Base-by-base conservation (phyloP, 1,140 invertebrate genomes). In the Euura lappo region DNA sequence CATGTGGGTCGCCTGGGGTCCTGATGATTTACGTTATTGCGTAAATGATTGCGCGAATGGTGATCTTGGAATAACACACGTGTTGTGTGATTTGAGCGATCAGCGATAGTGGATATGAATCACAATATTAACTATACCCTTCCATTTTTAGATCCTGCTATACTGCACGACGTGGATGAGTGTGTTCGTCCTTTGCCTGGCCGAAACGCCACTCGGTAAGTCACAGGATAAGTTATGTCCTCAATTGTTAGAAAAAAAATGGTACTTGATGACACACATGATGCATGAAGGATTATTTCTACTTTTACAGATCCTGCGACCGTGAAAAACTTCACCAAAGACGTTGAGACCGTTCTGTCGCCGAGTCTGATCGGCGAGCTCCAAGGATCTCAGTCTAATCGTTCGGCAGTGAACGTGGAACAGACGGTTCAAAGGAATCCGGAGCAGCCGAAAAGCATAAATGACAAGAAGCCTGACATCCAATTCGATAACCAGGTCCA, bases 271-370 rank as follows among this genome's bases (percentile, higher is more conserved):
- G 28, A 28, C 28, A 28, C 28, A 28, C 28, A 28, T 1, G 28
- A 28, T 28, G 1, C 28, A 28, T 28, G 28, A 28, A 28, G 28
- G 28, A 28, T 28, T 28, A 28, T 28, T 28, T 28, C 28, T 28
- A 28, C 28, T 28, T 28, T 28, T 28, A 28, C 47, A 83, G 82
- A 68, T 66, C 65, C 80, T 3, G 79, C 82, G 45, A 74, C 77
- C n/a, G 64, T 83, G 65, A 73, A 78, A n/a, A 77, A 78, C 11
- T 76, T 83, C 13, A 76, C 81, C 2, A 79, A 74, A 46, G 79
- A 80, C 42, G 70, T 84, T 4, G 81, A 76, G 2, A 75, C 80
- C 0, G 74, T 79, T 0, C 28, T 83, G 2, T 80, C 76, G 0
- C 76, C 82, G 0, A 75, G 73, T 4, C 71, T 83, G 8, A 60